phyloP scores from a whole-genome alignment of 2,888 invertebrate genomes.

The Eulithis prunata region DNA sequence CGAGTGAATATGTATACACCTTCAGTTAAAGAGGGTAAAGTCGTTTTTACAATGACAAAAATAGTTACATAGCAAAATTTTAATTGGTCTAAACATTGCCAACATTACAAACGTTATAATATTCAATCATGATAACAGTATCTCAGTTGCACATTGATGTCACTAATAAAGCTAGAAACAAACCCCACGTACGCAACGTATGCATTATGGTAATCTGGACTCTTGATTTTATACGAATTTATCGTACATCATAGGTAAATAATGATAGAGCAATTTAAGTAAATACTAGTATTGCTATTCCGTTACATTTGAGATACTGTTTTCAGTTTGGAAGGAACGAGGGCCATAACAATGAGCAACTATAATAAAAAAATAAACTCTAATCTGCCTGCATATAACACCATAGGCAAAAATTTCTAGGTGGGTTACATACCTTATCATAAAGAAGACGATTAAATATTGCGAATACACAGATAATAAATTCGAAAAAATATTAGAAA shows the following conservation, averaged over 20 bases:
- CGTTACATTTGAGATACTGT: constrained; percentile 21
- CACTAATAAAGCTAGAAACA: neutral
- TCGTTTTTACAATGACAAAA: constrained; percentile 24
- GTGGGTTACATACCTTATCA: constrained; percentile 61
- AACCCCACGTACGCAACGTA: neutral
- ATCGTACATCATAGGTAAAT: too few relatives aligned
- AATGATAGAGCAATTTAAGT: neutral
- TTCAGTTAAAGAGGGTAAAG: constrained; percentile 41
- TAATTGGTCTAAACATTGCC: constrained; percentile 29
- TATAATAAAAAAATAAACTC: constrained; percentile 77
- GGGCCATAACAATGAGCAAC: constrained; percentile 64
- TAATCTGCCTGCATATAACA: constrained; percentile 72
- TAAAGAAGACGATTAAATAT: constrained; percentile 62
- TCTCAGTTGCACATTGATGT: constrained; percentile 7
- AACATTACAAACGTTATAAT: constrained; percentile 16
- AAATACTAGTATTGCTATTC: neutral
- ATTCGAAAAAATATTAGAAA: constrained; percentile 55
- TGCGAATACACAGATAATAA: constrained; percentile 58
- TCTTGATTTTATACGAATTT: too few relatives aligned
- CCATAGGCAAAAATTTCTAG: constrained; percentile 67
- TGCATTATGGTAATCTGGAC: neutral
- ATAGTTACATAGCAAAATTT: constrained; percentile 24
- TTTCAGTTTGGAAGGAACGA: constrained; percentile 37
- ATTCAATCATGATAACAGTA: constrained; percentile 16
- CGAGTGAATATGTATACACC: constrained; percentile 41